Conservation (phyloP, 2,888 invertebrate genomes). For the Pyralis farinalis region DNA sequence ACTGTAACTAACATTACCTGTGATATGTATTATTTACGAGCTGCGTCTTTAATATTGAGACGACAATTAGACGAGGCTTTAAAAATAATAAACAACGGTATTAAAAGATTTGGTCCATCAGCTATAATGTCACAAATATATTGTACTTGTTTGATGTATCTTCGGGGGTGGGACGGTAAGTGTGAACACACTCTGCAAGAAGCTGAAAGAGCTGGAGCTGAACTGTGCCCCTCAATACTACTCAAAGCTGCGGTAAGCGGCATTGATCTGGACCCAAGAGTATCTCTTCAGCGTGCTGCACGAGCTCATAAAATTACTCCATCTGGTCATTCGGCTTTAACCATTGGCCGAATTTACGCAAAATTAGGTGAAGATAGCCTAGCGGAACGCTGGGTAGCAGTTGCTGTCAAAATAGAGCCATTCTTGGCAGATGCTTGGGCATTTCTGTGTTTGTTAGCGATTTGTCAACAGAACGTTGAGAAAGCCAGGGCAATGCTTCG, state of each 20-base stretch:
- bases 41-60: conserved; percentile 48
- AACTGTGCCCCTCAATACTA: conserved; percentile 43
- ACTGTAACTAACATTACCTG: conserved; percentile 21
- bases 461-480: conserved; percentile 45
- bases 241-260: conserved; percentile 48
- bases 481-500: conserved; percentile 57
- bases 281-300: conserved; percentile 61
- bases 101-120: conserved; percentile 52
- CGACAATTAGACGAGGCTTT: conserved; percentile 42
- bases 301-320: conserved; percentile 58
- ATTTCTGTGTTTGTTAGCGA: conserved; percentile 53
- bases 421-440: conserved; percentile 67
- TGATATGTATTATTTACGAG: conserved; percentile 54
- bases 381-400: conserved; percentile 63
- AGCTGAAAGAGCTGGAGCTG: conserved; percentile 51
- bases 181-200: conserved; percentile 48
- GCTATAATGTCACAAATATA: conserved; percentile 57
- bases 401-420: conserved; percentile 59
- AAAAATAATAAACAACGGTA: conserved; percentile 35
- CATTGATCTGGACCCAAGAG: conserved; percentile 35
- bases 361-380: conserved; percentile 40
- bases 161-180: conserved; percentile 51
- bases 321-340: conserved; percentile 53
- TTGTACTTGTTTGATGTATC: conserved; percentile 42
- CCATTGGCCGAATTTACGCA: conserved; percentile 51